Percentiles rank a stretch among this genome's conserved stretches.
These are phyloP conservation scores for Wiebesia pumilae DNA, from an alignment of 1,140 invertebrate species.

Conservation along the genomic window DNA sequence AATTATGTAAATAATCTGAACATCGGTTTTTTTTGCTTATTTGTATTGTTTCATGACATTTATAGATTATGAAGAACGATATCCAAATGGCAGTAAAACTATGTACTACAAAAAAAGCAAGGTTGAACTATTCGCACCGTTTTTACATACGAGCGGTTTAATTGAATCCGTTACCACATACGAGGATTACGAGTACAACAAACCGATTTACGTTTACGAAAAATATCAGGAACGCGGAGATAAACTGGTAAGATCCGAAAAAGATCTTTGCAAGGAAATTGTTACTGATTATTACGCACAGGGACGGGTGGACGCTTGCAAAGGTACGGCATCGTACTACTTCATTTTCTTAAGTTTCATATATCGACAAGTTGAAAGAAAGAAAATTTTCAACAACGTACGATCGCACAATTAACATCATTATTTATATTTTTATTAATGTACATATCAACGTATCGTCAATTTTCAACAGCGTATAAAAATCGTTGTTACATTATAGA, in stretches of 20 bases:
- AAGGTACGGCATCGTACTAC: constrained; percentile 72
- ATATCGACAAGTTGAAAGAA: not conserved
- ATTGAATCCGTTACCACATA: constrained; percentile 82
- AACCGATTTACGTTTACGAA: constrained; percentile 79
- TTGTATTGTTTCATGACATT: constrained; percentile 21
- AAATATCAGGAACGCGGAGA: constrained; percentile 83
- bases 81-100: constrained; percentile 82
- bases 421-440: too few relatives aligned
- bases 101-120: constrained; percentile 85
- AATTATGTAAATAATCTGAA: too few relatives aligned
- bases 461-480: too few relatives aligned
- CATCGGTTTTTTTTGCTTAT: not conserved
- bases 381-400: not conserved
- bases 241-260: constrained; percentile 78
- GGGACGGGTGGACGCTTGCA: constrained; percentile 82
- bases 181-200: constrained; percentile 81
- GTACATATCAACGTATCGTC: too few relatives aligned
- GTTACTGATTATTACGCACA: constrained; percentile 81
- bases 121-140: constrained; percentile 86
- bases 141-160: constrained; percentile 82
- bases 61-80: constrained; percentile 83
- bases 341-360: not conserved
- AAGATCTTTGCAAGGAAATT: constrained; percentile 76
- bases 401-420: too few relatives aligned
- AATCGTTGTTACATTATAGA: too few relatives aligned